Evolutionary conservation across 1,140 invertebrate species (phyloP), one percentile per base, ranked within the genome.

Genomic region (Lutraria rhynchaena): DNA sequence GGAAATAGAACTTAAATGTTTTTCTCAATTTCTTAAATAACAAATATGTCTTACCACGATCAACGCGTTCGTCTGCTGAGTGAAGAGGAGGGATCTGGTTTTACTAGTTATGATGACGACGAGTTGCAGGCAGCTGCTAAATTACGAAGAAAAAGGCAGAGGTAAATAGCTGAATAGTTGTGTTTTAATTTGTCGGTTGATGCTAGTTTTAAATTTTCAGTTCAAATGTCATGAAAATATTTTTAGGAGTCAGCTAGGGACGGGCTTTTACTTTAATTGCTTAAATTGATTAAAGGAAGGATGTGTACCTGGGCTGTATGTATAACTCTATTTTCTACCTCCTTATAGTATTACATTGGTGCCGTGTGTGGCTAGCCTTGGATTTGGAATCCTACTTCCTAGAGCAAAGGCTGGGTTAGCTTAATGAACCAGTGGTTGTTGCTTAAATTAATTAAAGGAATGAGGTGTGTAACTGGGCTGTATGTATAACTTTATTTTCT

Each of bases 31-130:
- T n/a, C n/a, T n/a, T n/a, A n/a, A n/a, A n/a, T n/a, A n/a, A n/a
- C n/a, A n/a, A n/a, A n/a, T n/a, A 41, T 41, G 37, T 7, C 5
- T 46, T 67, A 49, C 24, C 63, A 49, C 5, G 76, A 69, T 17
- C 58, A 33, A 41, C 60, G 69, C 33, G 15, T n/a, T 57, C 57
- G 22, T n/a, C 73, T 75, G 17, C 58, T 75, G 29, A 55, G 31
- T 2, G 46, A 60, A 5, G 73, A 75, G 24, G 73, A 60, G 1
- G 73, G 55, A 1, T 53, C 55, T 15, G 73, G 37, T 2, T 75
- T 60, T 33, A 37, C 37, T 7, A 44, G 73, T 33, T 75, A 75
- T n/a, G 73, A 75, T 75, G 73, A 75, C n/a, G 73, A 75, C 13
- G 73, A 75, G 24, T n/a, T 75, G 11, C 73, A 75, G 33, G 73